Conservation (phyloP, 1,140 invertebrate species). For the Hycleus phaleratus region DNA sequence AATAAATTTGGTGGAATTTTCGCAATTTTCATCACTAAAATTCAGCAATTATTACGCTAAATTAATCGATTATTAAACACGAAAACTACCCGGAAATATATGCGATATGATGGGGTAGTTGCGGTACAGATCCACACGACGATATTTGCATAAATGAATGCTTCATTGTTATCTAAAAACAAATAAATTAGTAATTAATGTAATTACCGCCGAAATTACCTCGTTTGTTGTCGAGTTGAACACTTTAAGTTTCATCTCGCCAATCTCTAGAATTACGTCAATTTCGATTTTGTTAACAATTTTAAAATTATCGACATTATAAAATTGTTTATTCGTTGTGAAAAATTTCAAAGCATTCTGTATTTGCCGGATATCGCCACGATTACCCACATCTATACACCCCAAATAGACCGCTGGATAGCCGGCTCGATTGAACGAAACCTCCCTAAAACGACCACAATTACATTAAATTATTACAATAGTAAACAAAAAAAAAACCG, state of each 20-base stretch:
- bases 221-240: conserved; percentile 35
- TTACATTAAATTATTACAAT: background rate
- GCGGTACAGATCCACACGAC: conserved; percentile 50
- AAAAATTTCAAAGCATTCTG: conserved; percentile 42
- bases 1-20: conserved; percentile 47
- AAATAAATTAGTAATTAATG: background rate
- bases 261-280: conserved; percentile 42
- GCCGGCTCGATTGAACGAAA: conserved; percentile 29
- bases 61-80: background rate
- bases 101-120: conserved; percentile 51
- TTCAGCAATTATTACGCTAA: conserved; percentile 5
- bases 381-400: conserved; percentile 40
- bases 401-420: conserved; percentile 45
- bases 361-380: conserved; percentile 50
- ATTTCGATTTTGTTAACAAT: background rate
- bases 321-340: conserved; percentile 26
- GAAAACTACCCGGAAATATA: conserved; percentile 53
- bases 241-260: conserved; percentile 47
- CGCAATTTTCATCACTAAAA: conserved; percentile 51
- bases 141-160: conserved; percentile 60
- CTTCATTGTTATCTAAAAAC: conserved; percentile 42
- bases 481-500: background rate
- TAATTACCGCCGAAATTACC: conserved; percentile 27
- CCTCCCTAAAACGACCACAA: conserved; percentile 10
- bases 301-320: background rate